Conservation (phyloP, 2,888 invertebrate genomes). For the Chaitophorus viminalis region DNA sequence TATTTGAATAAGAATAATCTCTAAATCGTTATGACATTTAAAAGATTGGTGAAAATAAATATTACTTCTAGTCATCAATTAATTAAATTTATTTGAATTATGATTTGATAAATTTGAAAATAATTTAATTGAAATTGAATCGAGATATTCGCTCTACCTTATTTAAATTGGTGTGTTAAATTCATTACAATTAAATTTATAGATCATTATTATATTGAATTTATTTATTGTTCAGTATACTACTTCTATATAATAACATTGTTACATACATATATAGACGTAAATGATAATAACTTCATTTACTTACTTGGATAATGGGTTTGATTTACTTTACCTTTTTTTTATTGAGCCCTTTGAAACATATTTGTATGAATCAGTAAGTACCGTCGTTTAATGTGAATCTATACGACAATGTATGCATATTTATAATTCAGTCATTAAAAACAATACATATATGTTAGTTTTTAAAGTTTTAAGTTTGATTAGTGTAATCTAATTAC, state of each 20-base stretch:
- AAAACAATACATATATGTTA: slow-evolving; percentile 6
- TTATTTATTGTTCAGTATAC: not conserved
- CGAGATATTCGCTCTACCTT: not conserved
- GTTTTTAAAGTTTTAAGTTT: slow-evolving; percentile 4
- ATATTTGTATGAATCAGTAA: slow-evolving; percentile 12
- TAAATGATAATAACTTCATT: not conserved
- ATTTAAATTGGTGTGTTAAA: slow-evolving; percentile 5
- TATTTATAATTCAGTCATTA: slow-evolving; percentile 13
- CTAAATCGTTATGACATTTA: not conserved
- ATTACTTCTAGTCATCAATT: slow-evolving; percentile 43
- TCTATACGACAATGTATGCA: not conserved
- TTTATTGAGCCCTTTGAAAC: not conserved
- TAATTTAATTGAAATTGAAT: not conserved
- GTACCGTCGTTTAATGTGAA: not conserved
- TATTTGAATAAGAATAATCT: not conserved
- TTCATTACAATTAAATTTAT: not conserved
- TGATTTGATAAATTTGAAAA: not conserved
- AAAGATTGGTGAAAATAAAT: slow-evolving; percentile 2
- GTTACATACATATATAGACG: not conserved
- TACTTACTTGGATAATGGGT: not conserved
- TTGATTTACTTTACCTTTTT: slow-evolving; percentile 22
- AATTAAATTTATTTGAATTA: not conserved
- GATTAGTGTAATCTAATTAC: not conserved
- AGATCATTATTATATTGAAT: not conserved
- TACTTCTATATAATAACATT: not conserved